These are phyloP conservation scores for Crotalus helleri DNA, from an alignment of 2,113 vertebrate species.

Conservation along the genomic window DNA sequence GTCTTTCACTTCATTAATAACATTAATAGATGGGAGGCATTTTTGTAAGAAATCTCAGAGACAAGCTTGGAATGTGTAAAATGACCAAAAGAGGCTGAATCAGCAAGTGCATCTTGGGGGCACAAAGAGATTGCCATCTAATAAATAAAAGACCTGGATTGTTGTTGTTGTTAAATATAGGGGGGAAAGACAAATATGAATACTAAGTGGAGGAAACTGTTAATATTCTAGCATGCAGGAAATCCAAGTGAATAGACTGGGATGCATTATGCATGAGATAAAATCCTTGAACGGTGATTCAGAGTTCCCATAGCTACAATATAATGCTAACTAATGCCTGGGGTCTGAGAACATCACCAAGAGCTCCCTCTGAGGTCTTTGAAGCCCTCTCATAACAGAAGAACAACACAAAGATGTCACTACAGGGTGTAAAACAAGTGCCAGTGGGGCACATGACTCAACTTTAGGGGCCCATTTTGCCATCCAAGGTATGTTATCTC, in stretches of 20 bases:
- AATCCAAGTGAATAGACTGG: slow-evolving; percentile 36
- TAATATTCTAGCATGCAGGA: slow-evolving; percentile 49
- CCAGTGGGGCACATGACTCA: neutral
- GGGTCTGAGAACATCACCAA: neutral
- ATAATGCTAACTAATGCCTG: slow-evolving; percentile 37
- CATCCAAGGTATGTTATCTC: neutral
- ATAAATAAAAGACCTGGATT: slow-evolving; percentile 14
- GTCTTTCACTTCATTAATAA: slow-evolving; percentile 42
- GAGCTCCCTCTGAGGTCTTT: neutral
- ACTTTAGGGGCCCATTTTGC: neutral
- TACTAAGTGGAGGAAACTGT: slow-evolving; percentile 47
- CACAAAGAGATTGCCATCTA: neutral
- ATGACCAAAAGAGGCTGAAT: neutral
- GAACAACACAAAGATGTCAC: neutral
- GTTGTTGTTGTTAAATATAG: slow-evolving; percentile 26
- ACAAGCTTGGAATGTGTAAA: slow-evolving; percentile 23
- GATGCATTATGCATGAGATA: slow-evolving; percentile 56
- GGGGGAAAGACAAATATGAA: slow-evolving; percentile 42
- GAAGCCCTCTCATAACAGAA: neutral
- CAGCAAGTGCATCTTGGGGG: slow-evolving; percentile 1
- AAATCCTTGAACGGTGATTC: slow-evolving; percentile 40
- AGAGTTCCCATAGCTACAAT: slow-evolving; percentile 55
- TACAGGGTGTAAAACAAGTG: neutral
- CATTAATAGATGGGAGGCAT: slow-evolving; percentile 18
- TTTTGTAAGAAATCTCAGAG: slow-evolving; percentile 2